phyloP scores from a whole-genome alignment of 1,140 invertebrate genomes.

The Trigoniulus corallinus region DNA sequence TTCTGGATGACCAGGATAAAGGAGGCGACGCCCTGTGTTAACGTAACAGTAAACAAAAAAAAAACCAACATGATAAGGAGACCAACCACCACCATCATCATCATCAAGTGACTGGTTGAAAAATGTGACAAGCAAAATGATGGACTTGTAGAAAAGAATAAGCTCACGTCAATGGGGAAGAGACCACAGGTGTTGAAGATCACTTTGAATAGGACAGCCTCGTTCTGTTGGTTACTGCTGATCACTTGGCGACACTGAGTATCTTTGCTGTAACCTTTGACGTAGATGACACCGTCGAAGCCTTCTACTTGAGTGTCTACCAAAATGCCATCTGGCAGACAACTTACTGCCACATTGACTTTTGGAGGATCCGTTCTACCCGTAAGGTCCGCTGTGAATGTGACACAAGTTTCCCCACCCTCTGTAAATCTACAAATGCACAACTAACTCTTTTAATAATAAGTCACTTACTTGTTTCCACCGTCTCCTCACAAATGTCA shows the following conservation, averaged over 20 bases:
- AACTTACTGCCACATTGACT: constrained; percentile 40
- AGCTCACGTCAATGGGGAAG: constrained; percentile 70
- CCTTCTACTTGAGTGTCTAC: constrained; percentile 63
- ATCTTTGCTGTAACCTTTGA: constrained; percentile 86
- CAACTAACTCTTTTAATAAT: no score
- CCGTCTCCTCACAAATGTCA: constrained; percentile 15
- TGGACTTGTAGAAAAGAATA: neutral
- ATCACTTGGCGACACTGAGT: constrained; percentile 68
- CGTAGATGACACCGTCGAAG: constrained; percentile 81
- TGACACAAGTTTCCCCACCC: no score
- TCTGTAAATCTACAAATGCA: no score
- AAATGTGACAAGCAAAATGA: constrained; percentile 2
- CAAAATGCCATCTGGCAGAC: constrained; percentile 76
- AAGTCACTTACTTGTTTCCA: neutral
- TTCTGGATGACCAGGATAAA: constrained; percentile 87
- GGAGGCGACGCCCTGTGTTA: constrained; percentile 59
- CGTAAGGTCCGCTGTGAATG: neutral
- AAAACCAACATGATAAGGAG: constrained; percentile 6
- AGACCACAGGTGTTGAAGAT: constrained; percentile 79
- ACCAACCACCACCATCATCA: constrained; percentile 5
- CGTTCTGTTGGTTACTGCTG: constrained; percentile 43
- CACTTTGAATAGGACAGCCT: constrained; percentile 72
- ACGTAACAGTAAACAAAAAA: constrained; percentile 12
- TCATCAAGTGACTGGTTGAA: constrained; percentile 3
- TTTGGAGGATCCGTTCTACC: constrained; percentile 1